Evolutionary conservation across 2,113 vertebrate species (phyloP).

Genomic region (Pelecanoides urinatrix): DNA sequence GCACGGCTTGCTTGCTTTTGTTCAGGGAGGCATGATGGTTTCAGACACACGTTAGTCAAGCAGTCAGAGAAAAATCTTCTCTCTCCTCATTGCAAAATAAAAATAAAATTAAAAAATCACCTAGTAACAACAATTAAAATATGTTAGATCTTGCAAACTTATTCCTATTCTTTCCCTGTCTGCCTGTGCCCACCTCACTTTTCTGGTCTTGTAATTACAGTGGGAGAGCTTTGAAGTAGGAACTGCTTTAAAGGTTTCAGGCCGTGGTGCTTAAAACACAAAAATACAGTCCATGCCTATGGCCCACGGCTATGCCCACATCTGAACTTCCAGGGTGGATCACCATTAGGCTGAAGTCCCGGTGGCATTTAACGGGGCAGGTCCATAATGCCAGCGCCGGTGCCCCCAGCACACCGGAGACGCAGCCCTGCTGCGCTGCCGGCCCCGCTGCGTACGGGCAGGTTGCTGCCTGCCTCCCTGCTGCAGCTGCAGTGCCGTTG

Average conservation of each 20-base stretch:
- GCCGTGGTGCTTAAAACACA: background rate
- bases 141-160: background rate
- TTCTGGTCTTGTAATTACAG: background rate
- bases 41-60: background rate
- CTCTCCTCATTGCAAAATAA: background rate
- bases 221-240: background rate
- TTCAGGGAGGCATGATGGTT: background rate
- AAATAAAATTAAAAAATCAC: background rate
- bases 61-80: background rate
- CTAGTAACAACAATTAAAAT: background rate
- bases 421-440: background rate
- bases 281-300: background rate
- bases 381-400: rapidly evolving
- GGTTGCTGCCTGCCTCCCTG: background rate
- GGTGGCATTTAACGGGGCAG: background rate
- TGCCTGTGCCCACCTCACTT: background rate
- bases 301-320: rapidly evolving
- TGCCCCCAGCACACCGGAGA: rapidly evolving
- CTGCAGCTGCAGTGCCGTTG: background rate
- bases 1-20: background rate
- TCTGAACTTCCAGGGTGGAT: background rate
- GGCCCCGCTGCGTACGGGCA: rapidly evolving
- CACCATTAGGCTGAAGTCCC: background rate
- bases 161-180: background rate
- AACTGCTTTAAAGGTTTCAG: background rate